Evolutionary conservation across 1,140 invertebrate species (phyloP).

Genomic region (Brachionus paranguensis): DNA sequence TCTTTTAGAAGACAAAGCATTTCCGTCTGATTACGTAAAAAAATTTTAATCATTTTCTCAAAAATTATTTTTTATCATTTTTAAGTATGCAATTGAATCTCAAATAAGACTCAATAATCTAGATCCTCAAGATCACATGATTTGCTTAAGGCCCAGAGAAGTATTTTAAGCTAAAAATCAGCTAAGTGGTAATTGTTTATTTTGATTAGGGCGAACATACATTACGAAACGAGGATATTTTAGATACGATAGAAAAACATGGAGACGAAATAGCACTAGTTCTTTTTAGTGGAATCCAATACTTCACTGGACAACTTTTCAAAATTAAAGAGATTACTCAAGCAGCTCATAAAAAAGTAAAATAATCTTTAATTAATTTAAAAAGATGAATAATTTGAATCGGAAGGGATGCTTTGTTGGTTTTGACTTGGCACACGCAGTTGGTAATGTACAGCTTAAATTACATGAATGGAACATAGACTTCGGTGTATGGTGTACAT

Average conservation of each 20-base stretch:
- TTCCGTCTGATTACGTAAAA: conserved; percentile 59
- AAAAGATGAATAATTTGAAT: neutral
- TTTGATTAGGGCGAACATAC: neutral
- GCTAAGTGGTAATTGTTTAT: neutral
- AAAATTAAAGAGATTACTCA: conserved; percentile 60
- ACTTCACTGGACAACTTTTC: conserved; percentile 64
- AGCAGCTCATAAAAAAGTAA: conserved; percentile 56
- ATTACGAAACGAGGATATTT: conserved; percentile 57
- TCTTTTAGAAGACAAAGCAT: conserved; percentile 61
- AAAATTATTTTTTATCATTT: conserved; percentile 29
- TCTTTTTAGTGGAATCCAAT: conserved; percentile 61
- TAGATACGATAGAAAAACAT: conserved; percentile 58
- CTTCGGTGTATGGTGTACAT: conserved; percentile 65
- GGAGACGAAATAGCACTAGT: conserved; percentile 61
- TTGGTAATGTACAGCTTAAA: conserved; percentile 61
- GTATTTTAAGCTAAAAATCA: conserved; percentile 1
- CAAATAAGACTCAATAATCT: conserved; percentile 59
- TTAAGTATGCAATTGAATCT: conserved; percentile 61
- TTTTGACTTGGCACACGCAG: conserved; percentile 64
- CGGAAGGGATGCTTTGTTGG: conserved; percentile 61
- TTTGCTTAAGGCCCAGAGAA: conserved; percentile 58
- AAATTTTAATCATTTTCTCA: neutral
- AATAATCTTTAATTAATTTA: neutral
- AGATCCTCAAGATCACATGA: conserved; percentile 56
- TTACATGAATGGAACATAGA: conserved; percentile 64